phyloP scores from a whole-genome alignment of 1,140 invertebrate genomes.

The Pseudomyrmex pallidus region DNA sequence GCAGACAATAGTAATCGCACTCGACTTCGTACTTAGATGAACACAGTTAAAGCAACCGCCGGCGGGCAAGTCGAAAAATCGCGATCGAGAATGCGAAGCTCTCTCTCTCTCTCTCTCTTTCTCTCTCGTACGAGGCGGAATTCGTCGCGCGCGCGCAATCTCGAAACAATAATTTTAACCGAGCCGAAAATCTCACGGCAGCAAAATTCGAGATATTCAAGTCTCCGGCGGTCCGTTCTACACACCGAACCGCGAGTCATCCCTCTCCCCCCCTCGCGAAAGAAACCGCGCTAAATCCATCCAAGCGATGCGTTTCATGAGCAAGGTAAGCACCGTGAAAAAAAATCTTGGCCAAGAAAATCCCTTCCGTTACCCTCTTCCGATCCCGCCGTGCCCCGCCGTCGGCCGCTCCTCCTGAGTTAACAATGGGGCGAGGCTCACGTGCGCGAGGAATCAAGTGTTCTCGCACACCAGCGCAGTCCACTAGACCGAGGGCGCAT shows the following conservation, averaged over 20 bases:
- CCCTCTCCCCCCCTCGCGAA: no score
- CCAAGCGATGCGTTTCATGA: constrained; percentile 55
- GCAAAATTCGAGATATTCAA: constrained; percentile 22
- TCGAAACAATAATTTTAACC: not conserved
- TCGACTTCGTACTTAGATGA: constrained; percentile 69
- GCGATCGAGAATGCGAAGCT: constrained; percentile 28
- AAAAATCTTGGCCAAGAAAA: constrained; percentile 81
- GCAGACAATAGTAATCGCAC: constrained; percentile 79
- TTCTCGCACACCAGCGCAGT: constrained; percentile 81
- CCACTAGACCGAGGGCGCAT: constrained; percentile 83
- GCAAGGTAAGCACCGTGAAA: constrained; percentile 72
- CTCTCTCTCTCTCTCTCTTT: no score
- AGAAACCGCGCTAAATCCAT: constrained; percentile 46
- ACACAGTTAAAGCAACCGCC: constrained; percentile 56
- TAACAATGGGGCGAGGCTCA: constrained; percentile 85
- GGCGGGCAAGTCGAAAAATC: constrained; percentile 60
- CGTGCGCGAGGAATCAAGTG: constrained; percentile 86
- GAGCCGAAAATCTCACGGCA: not conserved
- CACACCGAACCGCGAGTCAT: no score
- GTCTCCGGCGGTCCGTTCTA: not conserved
- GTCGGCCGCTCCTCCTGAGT: constrained; percentile 74
- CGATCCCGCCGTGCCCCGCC: constrained; percentile 14
- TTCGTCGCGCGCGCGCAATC: not conserved
- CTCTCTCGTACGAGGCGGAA: no score
- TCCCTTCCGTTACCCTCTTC: constrained; percentile 68